These are phyloP conservation scores for Dendropsophus ebraccatus DNA, from an alignment of 2,113 vertebrate genomes.

Conservation along the genomic window DNA sequence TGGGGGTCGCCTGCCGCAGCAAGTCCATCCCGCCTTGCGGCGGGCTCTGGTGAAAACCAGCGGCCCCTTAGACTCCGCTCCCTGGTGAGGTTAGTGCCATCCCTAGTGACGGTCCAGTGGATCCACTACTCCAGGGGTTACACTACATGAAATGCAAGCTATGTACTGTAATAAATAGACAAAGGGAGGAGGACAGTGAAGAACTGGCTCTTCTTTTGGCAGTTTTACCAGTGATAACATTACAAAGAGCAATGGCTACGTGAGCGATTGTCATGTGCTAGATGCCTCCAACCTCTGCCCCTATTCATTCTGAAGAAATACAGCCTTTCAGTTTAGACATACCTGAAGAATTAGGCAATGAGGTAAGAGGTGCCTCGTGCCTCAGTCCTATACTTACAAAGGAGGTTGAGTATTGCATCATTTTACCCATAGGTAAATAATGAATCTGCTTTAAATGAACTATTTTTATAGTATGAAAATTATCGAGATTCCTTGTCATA, in stretches of 20 bases:
- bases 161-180: no score
- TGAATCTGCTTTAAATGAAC: background rate
- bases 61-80: no score
- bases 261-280: background rate
- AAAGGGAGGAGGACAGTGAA: no score
- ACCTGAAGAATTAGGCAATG: background rate
- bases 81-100: no score
- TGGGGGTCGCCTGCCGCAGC: no score
- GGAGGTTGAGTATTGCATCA: background rate
- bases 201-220: background rate
- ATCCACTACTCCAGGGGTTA: no score
- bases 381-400: background rate
- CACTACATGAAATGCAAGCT: no score
- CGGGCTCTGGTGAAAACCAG: no score
- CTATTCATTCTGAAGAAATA: no score
- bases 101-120: no score
- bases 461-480: background rate
- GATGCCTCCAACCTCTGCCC: background rate
- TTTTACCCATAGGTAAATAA: background rate
- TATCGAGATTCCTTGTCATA: slow-evolving; percentile 35
- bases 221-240: background rate
- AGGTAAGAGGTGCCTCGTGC: background rate
- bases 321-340: background rate
- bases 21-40: no score
- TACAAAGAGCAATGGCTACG: background rate